These are phyloP conservation scores for Danio aesculapii DNA, from an alignment of 2,797 vertebrate species.

Conservation along the genomic window DNA sequence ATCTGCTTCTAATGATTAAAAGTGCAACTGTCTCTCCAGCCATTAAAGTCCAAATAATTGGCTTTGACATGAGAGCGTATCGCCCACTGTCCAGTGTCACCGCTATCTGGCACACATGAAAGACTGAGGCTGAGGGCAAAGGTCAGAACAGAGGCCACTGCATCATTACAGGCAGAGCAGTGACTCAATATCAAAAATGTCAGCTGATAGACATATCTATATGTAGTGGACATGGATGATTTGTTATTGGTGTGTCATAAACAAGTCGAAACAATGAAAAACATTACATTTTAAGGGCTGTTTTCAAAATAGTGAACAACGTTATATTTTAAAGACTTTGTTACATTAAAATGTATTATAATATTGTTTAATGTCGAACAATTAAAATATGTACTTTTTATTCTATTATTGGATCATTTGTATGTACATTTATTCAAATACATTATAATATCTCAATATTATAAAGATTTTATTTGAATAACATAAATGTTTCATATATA, in stretches of 20 bases:
- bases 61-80: background rate
- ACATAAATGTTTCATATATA: too few relatives aligned
- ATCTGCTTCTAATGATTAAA: constrained; percentile 66
- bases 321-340: background rate
- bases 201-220: background rate
- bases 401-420: too few relatives aligned
- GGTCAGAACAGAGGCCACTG: background rate
- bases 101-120: background rate
- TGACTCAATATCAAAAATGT: background rate
- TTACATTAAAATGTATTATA: too few relatives aligned
- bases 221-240: background rate
- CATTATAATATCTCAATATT: too few relatives aligned
- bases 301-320: background rate
- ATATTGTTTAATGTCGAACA: too few relatives aligned
- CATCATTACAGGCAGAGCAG: background rate
- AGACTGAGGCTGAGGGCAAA: constrained; percentile 6
- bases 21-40: constrained; percentile 41
- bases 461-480: too few relatives aligned
- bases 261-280: background rate
- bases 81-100: background rate
- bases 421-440: too few relatives aligned
- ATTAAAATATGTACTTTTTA: too few relatives aligned
- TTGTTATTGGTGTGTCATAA: background rate
- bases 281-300: background rate
- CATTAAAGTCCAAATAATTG: constrained; percentile 53